Evolutionary conservation across 2,888 invertebrate genomes (phyloP).

Genomic region (Proisotoma minuta): DNA sequence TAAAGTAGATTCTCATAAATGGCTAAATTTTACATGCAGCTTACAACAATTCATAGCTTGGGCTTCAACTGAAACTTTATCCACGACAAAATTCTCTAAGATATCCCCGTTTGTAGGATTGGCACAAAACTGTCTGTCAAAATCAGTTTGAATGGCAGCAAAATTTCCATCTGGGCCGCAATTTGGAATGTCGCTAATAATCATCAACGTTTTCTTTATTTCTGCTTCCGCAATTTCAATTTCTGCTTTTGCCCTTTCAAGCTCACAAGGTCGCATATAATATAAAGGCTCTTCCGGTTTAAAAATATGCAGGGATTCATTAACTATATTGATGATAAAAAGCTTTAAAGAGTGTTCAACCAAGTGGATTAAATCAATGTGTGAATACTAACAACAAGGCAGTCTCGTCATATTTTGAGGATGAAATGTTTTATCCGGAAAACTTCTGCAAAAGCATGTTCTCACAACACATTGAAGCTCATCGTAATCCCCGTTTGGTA

Average conservation of each 20-base stretch:
- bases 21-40: no score
- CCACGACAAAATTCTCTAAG: slow-evolving; percentile 56
- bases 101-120: slow-evolving; percentile 56
- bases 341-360: no score
- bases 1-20: no score
- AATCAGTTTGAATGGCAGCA: slow-evolving; percentile 34
- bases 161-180: slow-evolving; percentile 46
- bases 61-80: slow-evolving; percentile 52
- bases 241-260: slow-evolving; percentile 22
- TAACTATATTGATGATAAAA: slow-evolving; percentile 12
- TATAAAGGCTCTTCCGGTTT: slow-evolving; percentile 18
- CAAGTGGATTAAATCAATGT: not conserved
- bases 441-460: slow-evolving; percentile 55
- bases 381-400: slow-evolving; percentile 39
- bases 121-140: slow-evolving; percentile 54
- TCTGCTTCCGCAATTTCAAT: slow-evolving; percentile 29
- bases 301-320: slow-evolving; percentile 22
- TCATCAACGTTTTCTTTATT: slow-evolving; percentile 16
- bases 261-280: slow-evolving; percentile 40
- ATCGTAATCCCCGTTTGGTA: slow-evolving; percentile 64
- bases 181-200: slow-evolving; percentile 36
- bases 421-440: slow-evolving; percentile 19
- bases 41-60: slow-evolving; percentile 49
- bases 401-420: slow-evolving; percentile 26
- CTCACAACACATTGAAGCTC: slow-evolving; percentile 64